Evolutionary conservation across 1,140 invertebrate genomes (phyloP).

Genomic region (Planococcus citri): DNA sequence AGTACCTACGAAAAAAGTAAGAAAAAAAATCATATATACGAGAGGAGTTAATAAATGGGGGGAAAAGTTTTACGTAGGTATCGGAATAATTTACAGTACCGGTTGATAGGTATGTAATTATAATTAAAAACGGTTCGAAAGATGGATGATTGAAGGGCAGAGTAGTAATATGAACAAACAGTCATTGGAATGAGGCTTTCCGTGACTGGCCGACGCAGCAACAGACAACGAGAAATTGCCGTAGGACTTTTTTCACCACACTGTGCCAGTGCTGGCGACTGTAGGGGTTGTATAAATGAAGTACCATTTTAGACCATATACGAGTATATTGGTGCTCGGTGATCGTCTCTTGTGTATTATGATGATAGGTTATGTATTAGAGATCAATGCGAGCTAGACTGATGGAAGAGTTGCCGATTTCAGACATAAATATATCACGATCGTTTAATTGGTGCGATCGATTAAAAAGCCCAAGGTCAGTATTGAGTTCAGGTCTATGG

Average conservation of each 20-base stretch:
- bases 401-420: conserved; percentile 1
- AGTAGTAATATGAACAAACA: not conserved
- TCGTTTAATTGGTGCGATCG: not conserved
- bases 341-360: not conserved
- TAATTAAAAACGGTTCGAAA: conserved; percentile 7
- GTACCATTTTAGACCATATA: not conserved
- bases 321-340: too few species aligned
- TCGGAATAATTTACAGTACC: conserved; percentile 6
- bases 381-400: not conserved
- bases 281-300: not conserved
- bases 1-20: too few species aligned
- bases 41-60: not conserved
- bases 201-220: not conserved
- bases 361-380: not conserved
- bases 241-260: not conserved
- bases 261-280: not conserved
- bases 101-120: conserved; percentile 7
- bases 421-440: not conserved
- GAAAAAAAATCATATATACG: not conserved
- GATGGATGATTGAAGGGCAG: conserved; percentile 5
- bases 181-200: conserved; percentile 6
- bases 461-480: not conserved
- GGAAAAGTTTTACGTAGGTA: not conserved
- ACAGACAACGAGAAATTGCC: not conserved
- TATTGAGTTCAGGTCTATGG: too few species aligned